Percentiles rank a stretch among this genome's conserved stretches.
Evolutionary conservation across 2,113 vertebrate species (phyloP).

Genomic region (Zapus hudsonius): DNA sequence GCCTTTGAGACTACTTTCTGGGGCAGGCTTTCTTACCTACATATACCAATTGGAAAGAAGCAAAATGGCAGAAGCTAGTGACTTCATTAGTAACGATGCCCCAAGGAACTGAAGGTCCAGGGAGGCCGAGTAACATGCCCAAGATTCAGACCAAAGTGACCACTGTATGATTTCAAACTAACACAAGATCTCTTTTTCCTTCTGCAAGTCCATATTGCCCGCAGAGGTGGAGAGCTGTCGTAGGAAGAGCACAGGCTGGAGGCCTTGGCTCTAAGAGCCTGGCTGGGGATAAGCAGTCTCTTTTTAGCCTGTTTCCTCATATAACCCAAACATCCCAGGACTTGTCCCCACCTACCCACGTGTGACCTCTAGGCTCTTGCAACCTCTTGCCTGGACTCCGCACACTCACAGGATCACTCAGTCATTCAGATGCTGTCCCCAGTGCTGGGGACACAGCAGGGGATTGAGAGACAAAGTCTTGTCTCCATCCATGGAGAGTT

Average conservation of each 20-base stretch:
- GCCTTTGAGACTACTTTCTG: not conserved
- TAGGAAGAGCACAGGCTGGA: not conserved
- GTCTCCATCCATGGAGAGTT: too few species aligned
- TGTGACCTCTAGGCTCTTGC: not conserved
- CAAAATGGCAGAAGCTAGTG: rapidly evolving
- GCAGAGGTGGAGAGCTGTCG: not conserved
- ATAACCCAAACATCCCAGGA: not conserved
- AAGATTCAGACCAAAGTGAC: not conserved
- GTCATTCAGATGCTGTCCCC: not conserved
- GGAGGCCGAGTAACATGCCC: not conserved
- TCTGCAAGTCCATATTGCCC: not conserved
- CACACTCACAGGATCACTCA: not conserved
- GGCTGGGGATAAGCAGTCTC: not conserved
- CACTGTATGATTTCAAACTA: not conserved
- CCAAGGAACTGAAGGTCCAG: not conserved
- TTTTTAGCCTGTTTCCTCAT: not conserved
- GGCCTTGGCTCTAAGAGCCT: too few species aligned
- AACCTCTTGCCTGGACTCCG: too few species aligned
- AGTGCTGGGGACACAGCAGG: not conserved
- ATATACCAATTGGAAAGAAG: rapidly evolving
- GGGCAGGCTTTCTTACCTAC: rapidly evolving
- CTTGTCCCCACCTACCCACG: not conserved
- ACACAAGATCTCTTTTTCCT: not conserved
- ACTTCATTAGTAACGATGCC: not conserved
- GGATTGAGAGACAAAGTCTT: not conserved